These are phyloP conservation scores for Synchiropus splendidus DNA, from an alignment of 2,113 vertebrate species.

Conservation along the genomic window DNA sequence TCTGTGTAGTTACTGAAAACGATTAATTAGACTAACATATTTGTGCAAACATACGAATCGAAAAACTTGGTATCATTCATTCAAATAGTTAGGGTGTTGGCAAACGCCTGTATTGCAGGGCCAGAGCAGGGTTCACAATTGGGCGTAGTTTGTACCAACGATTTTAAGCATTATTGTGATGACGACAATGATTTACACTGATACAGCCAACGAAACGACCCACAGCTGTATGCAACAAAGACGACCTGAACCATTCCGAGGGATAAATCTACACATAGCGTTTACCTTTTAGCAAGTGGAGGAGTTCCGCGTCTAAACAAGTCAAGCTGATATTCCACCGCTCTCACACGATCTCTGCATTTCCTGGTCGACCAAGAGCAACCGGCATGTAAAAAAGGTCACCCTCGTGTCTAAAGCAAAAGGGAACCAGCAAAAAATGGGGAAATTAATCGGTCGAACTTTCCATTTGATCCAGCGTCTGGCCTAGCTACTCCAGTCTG, in stretches of 20 bases:
- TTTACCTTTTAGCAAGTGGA: constrained; percentile 66
- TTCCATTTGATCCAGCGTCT: constrained; percentile 57
- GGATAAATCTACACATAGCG: constrained; percentile 20
- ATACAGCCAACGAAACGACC: too few relatives aligned
- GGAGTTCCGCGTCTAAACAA: constrained; percentile 70
- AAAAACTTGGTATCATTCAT: constrained; percentile 19
- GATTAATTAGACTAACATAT: background rate
- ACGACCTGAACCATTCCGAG: too few relatives aligned
- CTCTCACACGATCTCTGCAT: constrained; percentile 62
- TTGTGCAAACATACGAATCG: too few relatives aligned
- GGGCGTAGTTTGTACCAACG: constrained; percentile 54
- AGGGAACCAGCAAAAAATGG: constrained; percentile 18
- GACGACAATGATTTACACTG: too few relatives aligned
- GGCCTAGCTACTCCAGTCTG: constrained; percentile 60
- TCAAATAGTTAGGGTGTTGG: constrained; percentile 25
- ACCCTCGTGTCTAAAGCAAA: constrained; percentile 16
- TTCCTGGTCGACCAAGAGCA: constrained; percentile 46
- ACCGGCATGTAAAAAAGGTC: constrained; percentile 36
- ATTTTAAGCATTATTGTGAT: too few relatives aligned
- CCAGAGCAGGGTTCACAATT: constrained; percentile 47
- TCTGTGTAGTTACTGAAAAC: background rate
- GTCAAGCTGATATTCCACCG: constrained; percentile 59
- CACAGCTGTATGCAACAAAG: too few relatives aligned
- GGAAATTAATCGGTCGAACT: constrained; percentile 61
- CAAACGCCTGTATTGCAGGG: constrained; percentile 58